Conservation (phyloP, 2,797 vertebrate genomes). For the Acridotheres tristis region DNA sequence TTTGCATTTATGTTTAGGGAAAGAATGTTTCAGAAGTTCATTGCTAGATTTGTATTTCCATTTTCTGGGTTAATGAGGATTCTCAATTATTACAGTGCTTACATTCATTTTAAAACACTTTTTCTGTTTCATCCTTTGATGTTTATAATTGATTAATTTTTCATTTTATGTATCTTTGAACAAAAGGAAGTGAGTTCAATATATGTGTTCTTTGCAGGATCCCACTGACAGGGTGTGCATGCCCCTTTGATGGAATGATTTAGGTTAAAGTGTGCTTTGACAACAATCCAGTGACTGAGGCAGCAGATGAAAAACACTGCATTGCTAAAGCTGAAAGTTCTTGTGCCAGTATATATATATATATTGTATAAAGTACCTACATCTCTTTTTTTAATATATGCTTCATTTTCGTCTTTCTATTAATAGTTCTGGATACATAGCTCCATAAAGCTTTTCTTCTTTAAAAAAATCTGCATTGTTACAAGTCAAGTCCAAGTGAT, state of each 20-base stretch:
- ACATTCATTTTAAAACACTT: constrained; percentile 24
- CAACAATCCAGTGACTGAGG: neutral
- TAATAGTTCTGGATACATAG: neutral
- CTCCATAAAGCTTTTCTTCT: neutral
- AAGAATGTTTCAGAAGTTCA: neutral
- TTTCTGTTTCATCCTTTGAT: constrained; percentile 49
- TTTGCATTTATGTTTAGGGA: neutral
- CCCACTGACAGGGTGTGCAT: constrained; percentile 19
- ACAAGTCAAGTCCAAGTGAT: neutral
- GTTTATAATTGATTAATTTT: constrained; percentile 65
- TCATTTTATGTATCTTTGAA: constrained; percentile 58
- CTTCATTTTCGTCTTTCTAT: neutral
- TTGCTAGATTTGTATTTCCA: constrained; percentile 6
- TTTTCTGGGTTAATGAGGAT: constrained; percentile 10
- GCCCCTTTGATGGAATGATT: constrained; percentile 6
- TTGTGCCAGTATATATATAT: neutral
- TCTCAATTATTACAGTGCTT: constrained; percentile 41
- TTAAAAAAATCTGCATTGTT: neutral
- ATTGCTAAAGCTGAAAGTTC: neutral
- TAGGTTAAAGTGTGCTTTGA: constrained; percentile 31
- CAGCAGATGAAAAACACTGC: neutral
- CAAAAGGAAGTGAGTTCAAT: constrained; percentile 22
- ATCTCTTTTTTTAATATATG: neutral
- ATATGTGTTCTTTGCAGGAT: neutral
- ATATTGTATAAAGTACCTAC: neutral